A percentile compares a stretch with the other conserved stretches of the same genome.
Evolutionary conservation across 2,113 vertebrate genomes (phyloP).

Genomic region (Azemiops feae): DNA sequence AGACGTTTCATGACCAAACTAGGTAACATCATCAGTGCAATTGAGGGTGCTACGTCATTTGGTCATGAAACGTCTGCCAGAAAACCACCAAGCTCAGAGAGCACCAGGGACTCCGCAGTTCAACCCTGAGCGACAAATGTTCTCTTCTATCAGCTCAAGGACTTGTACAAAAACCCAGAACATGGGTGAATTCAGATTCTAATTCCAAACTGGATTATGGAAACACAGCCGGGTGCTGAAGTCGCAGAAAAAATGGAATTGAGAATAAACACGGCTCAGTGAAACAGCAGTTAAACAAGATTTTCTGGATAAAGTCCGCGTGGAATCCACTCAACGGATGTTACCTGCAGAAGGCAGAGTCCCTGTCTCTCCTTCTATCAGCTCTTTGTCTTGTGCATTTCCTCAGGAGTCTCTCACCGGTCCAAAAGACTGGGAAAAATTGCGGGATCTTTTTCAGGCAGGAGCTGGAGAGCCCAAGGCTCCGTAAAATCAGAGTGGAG

Average conservation of each 20-base stretch:
- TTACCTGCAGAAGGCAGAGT: neutral
- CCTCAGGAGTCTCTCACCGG: neutral
- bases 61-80: neutral
- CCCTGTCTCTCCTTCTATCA: neutral
- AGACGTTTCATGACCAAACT: too few relatives aligned
- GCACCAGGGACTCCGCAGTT: too few relatives aligned
- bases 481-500: slow-evolving; percentile 67
- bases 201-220: neutral
- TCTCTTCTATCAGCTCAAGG: too few relatives aligned
- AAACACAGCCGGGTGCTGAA: neutral
- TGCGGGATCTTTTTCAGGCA: slow-evolving; percentile 16
- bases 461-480: slow-evolving; percentile 74
- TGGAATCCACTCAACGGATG: neutral
- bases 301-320: neutral
- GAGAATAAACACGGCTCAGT: neutral
- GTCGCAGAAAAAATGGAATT: neutral
- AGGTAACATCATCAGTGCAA: too few relatives aligned
- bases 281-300: neutral
- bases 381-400: neutral
- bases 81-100: too few relatives aligned
- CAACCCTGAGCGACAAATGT: too few relatives aligned
- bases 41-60: too few relatives aligned
- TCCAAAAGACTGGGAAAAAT: slow-evolving; percentile 45
- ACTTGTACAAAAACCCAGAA: neutral
- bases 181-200: neutral